Evolutionary conservation across 2,113 vertebrate species (phyloP), one percentile per base, ranked within the genome.

Genomic region (Meriones unguiculatus): DNA sequence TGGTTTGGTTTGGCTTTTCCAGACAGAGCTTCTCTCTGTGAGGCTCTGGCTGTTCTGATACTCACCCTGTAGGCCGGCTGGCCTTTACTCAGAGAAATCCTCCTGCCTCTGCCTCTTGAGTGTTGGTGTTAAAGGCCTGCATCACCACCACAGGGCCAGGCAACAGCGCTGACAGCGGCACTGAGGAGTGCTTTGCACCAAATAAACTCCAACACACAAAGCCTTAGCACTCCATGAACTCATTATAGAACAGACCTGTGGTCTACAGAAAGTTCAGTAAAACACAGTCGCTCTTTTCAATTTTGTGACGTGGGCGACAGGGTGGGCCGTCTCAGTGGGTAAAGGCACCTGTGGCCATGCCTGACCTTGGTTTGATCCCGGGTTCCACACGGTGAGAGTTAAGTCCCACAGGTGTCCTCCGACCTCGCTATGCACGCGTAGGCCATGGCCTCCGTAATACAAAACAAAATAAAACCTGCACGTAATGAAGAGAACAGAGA

Each of bases 241-340:
- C 46, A 10, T 87, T 93, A 64, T 89, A 14, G 89, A 91, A 89
- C 35, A 90, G 54, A 9, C 84, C 64, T n/a, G n/a, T n/a, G n/a
- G n/a, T n/a, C n/a, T n/a, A 57, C 57, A 82, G 84, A 87, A 30
- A 57, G 86, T 88, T 94, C 57, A 89, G 64, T 8, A 72, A 89
- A 78, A 70, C n/a, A n/a, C 0, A 75, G 32, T 76, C 95, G 32
- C 24, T 32, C 87, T 95, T 94, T 65, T 65, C 76, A 78, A 25
- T 50, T 67, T 65, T 57, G 13, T 77, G 70, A 32, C 28, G 18
- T 30, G 84, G 18, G 46, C 5, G 46, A 46, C 46, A 13, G n/a
- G 62, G 38, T 5, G 28, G 50, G 82, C 32, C 12, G 13, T 25
- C 82, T 65, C 38, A 30, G 62, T 30, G 4, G 8, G 15, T 85